phyloP scores from a whole-genome alignment of 1,140 invertebrate species.

The Diorhabda elongata region DNA sequence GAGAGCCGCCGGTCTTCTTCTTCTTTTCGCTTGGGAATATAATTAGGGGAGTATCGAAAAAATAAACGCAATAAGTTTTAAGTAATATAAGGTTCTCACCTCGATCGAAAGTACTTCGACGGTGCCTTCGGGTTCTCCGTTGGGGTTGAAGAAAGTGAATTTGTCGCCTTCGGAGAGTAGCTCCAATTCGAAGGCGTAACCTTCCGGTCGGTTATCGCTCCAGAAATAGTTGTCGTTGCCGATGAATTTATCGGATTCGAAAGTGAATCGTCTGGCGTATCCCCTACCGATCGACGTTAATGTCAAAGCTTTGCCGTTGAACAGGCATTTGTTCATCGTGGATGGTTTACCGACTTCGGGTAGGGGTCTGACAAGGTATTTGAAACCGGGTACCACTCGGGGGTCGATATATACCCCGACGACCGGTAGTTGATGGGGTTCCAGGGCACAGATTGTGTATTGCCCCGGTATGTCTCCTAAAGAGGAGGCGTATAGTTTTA shows the following conservation, averaged over 20 bases:
- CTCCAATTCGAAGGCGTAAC: constrained; percentile 68
- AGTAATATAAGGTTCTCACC: constrained; percentile 47
- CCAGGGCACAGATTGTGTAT: constrained; percentile 58
- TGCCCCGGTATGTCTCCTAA: constrained; percentile 61
- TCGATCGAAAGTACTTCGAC: constrained; percentile 59
- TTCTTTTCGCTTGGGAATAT: not conserved
- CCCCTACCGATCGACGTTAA: constrained; percentile 68
- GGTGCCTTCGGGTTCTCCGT: constrained; percentile 58
- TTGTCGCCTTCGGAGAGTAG: constrained; percentile 65
- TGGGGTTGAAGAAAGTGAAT: constrained; percentile 65
- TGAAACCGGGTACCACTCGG: constrained; percentile 67
- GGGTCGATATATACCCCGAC: constrained; percentile 71
- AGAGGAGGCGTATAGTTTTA: constrained; percentile 53
- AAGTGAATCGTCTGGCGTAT: constrained; percentile 70
- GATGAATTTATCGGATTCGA: constrained; percentile 58
- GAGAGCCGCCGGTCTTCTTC: constrained; percentile 3
- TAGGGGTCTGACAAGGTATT: constrained; percentile 67
- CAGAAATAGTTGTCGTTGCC: constrained; percentile 72
- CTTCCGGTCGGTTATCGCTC: constrained; percentile 68
- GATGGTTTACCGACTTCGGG: constrained; percentile 38
- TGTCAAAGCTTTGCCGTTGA: constrained; percentile 59
- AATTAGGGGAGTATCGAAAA: not conserved
- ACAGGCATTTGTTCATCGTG: constrained; percentile 49
- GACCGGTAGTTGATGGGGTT: constrained; percentile 64
- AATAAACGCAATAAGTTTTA: not conserved